Base-by-base conservation (phyloP, 1,140 invertebrate species). In the Wiebesia pumilae region DNA sequence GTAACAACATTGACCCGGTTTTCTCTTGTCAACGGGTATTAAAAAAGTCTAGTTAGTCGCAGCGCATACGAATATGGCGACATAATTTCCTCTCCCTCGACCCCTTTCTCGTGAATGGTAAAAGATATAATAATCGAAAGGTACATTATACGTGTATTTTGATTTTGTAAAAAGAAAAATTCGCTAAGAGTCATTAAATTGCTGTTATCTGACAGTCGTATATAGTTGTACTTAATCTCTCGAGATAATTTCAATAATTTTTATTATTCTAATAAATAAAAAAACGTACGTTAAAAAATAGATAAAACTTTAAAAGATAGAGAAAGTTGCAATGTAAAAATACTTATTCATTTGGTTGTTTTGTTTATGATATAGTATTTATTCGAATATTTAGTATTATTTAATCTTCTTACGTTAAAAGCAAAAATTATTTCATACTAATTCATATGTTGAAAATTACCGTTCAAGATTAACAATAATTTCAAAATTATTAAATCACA, bases 1-100 rank as follows among this genome's bases (percentile, higher is more conserved):
- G 71, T 75, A 83, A 58, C 71, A 38, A 58, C 51, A 47, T 71
- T 83, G 82, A 83, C 82, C 82, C 71, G 71, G 33, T 83, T 83
- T 83, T 83, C 69, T 62, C 82, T 35, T 83, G 82, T 75, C 82
- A 54, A 16, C 33, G 7, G 33, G 19, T 19, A 9, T 19, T 30
- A n/a, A 75, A 75, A 58, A 75, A 83, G 35, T 83, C n/a, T 83
- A 75, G 69, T 54, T 67, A 58, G n/a, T 24, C 9, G 7, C 43
- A 30, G 27, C 24, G 62, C 62, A 12, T 51, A 38, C 35, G 35
- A 71, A 51, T 73, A 82, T 69, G 77, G 65, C 71, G 69, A 83
- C 69, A 83, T 40, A 75, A 83, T 83, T 83, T 83, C 33, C 69
- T 62, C 27, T 51, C 33, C 12, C 33, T 27, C 71, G 82, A 33